phyloP scores from a whole-genome alignment of 2,888 invertebrate species.

The Theodoxus fluviatilis region DNA sequence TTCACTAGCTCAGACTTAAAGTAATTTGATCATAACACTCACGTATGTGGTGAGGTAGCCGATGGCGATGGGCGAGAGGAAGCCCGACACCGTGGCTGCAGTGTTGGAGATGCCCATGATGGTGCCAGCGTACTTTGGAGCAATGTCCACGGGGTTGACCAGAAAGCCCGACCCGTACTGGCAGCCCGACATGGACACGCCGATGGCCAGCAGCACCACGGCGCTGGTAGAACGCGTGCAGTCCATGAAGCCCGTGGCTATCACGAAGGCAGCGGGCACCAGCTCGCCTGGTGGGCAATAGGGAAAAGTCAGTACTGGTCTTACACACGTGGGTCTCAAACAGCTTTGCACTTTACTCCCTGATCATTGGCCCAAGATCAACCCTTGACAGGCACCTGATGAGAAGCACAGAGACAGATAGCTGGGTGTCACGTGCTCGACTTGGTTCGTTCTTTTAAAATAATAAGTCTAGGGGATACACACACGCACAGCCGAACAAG shows the following conservation, averaged over 20 bases:
- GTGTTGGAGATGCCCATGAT: slow-evolving; percentile 58
- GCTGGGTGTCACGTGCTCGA: too few relatives aligned
- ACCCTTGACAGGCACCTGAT: too few relatives aligned
- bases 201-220: slow-evolving; percentile 45
- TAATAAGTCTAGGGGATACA: too few relatives aligned
- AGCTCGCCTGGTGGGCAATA: slow-evolving; percentile 50
- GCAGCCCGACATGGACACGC: slow-evolving; percentile 49
- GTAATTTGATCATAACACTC: too few relatives aligned
- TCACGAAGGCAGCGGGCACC: slow-evolving; percentile 44
- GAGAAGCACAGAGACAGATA: too few relatives aligned
- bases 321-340: too few relatives aligned
- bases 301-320: too few relatives aligned
- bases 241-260: slow-evolving; percentile 46
- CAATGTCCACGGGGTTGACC: slow-evolving; percentile 59
- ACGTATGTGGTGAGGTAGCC: slow-evolving; percentile 48
- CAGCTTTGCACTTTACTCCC: too few relatives aligned
- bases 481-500: too few relatives aligned
- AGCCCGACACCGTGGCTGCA: slow-evolving; percentile 51
- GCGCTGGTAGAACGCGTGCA: slow-evolving; percentile 39
- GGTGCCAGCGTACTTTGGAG: slow-evolving; percentile 55
- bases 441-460: too few relatives aligned
- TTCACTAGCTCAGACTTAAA: too few relatives aligned
- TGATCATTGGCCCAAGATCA: too few relatives aligned
- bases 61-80: slow-evolving; percentile 53
- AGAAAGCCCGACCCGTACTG: slow-evolving; percentile 51